Percentiles rank a stretch among this genome's conserved stretches.
phyloP scores from a whole-genome alignment of 2,113 vertebrate genomes.

The Collichthys lucidus region DNA sequence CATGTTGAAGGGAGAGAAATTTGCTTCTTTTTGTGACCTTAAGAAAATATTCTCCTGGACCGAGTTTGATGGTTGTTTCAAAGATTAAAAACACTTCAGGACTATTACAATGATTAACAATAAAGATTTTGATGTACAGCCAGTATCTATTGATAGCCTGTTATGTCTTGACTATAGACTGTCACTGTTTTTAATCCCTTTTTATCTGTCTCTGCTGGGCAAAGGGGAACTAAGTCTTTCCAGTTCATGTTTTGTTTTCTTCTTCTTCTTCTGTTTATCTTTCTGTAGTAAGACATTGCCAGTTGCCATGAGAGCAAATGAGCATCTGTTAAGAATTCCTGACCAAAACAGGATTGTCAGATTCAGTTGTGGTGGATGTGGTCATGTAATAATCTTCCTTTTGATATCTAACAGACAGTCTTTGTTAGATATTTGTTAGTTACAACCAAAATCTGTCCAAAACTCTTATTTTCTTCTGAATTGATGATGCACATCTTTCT shows the following conservation, averaged over 20 bases:
- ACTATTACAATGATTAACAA: background rate
- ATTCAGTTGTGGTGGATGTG: slow-evolving; percentile 13
- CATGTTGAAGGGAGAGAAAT: background rate
- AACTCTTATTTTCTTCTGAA: background rate
- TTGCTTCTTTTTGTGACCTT: background rate
- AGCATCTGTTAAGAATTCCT: slow-evolving; percentile 29
- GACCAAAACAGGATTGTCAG: background rate
- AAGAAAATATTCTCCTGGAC: background rate
- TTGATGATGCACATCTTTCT: background rate
- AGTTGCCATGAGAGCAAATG: slow-evolving; percentile 40
- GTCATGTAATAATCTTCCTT: background rate
- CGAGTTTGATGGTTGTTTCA: background rate
- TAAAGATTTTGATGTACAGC: background rate
- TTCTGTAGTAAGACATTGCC: background rate
- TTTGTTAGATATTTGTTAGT: background rate
- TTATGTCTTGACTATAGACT: background rate
- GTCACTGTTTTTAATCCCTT: background rate
- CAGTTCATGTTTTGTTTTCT: background rate
- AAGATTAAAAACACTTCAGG: background rate
- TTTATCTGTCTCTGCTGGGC: background rate
- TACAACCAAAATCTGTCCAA: background rate
- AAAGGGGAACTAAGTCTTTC: background rate
- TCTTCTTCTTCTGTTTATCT: background rate
- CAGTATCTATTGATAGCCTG: background rate
- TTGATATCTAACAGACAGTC: background rate